These are phyloP conservation scores for Abscondita cerata DNA, from an alignment of 2,888 invertebrate genomes.

Conservation along the genomic window DNA sequence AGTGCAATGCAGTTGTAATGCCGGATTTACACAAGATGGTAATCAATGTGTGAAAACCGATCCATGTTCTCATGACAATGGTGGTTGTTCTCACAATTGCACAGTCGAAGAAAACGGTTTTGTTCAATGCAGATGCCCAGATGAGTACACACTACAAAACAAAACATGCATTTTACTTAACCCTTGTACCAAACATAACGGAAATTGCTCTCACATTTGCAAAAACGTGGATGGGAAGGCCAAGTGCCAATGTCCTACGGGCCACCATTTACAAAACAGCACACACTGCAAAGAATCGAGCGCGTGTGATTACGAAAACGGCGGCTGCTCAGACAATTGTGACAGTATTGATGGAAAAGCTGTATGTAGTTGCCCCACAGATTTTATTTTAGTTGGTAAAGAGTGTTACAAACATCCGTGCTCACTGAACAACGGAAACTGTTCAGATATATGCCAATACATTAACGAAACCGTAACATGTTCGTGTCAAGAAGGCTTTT, in stretches of 20 bases:
- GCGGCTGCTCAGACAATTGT: slow-evolving; percentile 51
- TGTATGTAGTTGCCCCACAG: slow-evolving; percentile 51
- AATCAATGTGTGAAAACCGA: slow-evolving; percentile 50
- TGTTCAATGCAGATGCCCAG: slow-evolving; percentile 57
- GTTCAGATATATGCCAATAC: slow-evolving; percentile 65
- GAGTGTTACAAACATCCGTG: slow-evolving; percentile 60
- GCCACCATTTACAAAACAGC: slow-evolving; percentile 52
- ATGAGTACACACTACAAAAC: slow-evolving; percentile 47
- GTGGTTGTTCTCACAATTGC: slow-evolving; percentile 59
- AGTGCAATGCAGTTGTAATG: slow-evolving; percentile 60
- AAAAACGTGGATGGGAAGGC: slow-evolving; percentile 45
- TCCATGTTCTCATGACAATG: slow-evolving; percentile 58
- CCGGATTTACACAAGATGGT: slow-evolving; percentile 56
- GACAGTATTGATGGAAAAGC: slow-evolving; percentile 59
- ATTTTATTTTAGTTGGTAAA: slow-evolving; percentile 37
- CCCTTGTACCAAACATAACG: slow-evolving; percentile 37
- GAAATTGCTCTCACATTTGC: slow-evolving; percentile 58
- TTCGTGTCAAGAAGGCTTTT: slow-evolving; percentile 58
- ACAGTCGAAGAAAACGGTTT: slow-evolving; percentile 54
- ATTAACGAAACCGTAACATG: slow-evolving; percentile 60
- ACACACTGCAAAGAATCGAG: slow-evolving; percentile 46
- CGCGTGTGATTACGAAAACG: slow-evolving; percentile 27
- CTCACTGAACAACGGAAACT: slow-evolving; percentile 64
- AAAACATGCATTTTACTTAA: slow-evolving; percentile 27
- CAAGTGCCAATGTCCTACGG: slow-evolving; percentile 60